phyloP scores from a whole-genome alignment of 1,140 invertebrate genomes.

The Mactra quadrangularis region DNA sequence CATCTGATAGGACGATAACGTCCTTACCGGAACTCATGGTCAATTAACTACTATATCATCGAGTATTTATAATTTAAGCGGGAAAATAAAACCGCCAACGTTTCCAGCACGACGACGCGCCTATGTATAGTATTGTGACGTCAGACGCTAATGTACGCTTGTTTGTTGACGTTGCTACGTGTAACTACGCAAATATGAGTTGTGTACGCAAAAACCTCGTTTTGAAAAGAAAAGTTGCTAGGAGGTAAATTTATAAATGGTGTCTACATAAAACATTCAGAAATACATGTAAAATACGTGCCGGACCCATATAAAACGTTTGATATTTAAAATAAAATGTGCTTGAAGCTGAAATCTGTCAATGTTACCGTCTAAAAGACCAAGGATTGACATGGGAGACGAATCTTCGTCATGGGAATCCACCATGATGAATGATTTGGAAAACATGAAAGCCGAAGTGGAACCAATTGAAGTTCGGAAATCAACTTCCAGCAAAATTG shows the following conservation, averaged over 20 bases:
- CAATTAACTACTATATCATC: too few species aligned
- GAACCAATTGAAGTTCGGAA: slow-evolving; percentile 73
- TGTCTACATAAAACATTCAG: background rate
- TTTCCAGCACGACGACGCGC: slow-evolving; percentile 24
- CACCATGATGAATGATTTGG: slow-evolving; percentile 71
- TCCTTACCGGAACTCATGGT: slow-evolving; percentile 29
- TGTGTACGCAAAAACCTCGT: slow-evolving; percentile 46
- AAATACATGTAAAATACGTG: background rate
- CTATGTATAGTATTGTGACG: slow-evolving; percentile 40
- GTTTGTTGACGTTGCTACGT: slow-evolving; percentile 43
- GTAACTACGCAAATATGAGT: slow-evolving; percentile 17
- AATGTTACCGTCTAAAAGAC: slow-evolving; percentile 76
- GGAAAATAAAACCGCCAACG: slow-evolving; percentile 9
- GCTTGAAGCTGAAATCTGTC: too few species aligned
- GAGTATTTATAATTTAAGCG: too few species aligned
- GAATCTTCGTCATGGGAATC: slow-evolving; percentile 57
- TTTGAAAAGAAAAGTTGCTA: slow-evolving; percentile 14
- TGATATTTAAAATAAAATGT: background rate
- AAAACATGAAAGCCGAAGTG: slow-evolving; percentile 78
- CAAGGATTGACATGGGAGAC: slow-evolving; percentile 69
- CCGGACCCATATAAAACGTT: background rate
- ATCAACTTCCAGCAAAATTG: slow-evolving; percentile 65
- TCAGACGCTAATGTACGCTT: slow-evolving; percentile 5
- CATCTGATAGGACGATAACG: slow-evolving; percentile 69
- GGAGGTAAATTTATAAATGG: slow-evolving; percentile 33